Evolutionary conservation across 2,797 vertebrate species (phyloP), one percentile per base, ranked within the genome.

Genomic region (Centroberyx gerrardi): DNA sequence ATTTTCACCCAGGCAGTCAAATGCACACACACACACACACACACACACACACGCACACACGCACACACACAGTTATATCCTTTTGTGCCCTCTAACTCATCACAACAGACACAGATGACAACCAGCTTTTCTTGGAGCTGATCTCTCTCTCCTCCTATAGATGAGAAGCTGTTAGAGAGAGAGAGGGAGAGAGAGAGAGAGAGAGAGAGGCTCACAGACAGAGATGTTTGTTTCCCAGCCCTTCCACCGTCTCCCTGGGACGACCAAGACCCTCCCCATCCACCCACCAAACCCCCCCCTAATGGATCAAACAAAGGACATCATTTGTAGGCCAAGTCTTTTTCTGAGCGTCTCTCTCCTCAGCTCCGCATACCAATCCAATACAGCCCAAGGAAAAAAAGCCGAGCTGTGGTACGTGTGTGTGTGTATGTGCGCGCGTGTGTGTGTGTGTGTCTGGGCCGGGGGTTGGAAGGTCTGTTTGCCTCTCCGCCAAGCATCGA

Each of bases 301-400:
- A 92, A 91, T 93, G 81, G 91, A 94, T 93, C 88, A 94, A 93
- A 94, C 92, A 95, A 93, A 94, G 93, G 92, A 94, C 94, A 94
- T 94, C 87, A 95, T 94, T 94, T 94, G 92, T 92, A 94, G 92
- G 93, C 92, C 90, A 93, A 94, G 93, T 93, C 88, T 93, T 93
- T 92, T 92, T 91, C 92, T 87, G 85, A 88, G 88, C 79, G 71
- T 82, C 85, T 90, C 88, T 91, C 88, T 92, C 86, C 78, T 92
- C 83, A 54, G 87, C 90, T 90, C 81, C 87, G 87, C 90, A 92
- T 93, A 94, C 90, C 91, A 94, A 94, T 93, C 91, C 92, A 93
- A 93, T 90, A 93, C 84, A 91, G 92, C 93, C 93, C 88, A 87
- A 90, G 91, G 93, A 92, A 89, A 93, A 87, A 90, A 90, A 89